Conservation (phyloP, 2,888 invertebrate genomes). For the Drosophila formosana region DNA sequence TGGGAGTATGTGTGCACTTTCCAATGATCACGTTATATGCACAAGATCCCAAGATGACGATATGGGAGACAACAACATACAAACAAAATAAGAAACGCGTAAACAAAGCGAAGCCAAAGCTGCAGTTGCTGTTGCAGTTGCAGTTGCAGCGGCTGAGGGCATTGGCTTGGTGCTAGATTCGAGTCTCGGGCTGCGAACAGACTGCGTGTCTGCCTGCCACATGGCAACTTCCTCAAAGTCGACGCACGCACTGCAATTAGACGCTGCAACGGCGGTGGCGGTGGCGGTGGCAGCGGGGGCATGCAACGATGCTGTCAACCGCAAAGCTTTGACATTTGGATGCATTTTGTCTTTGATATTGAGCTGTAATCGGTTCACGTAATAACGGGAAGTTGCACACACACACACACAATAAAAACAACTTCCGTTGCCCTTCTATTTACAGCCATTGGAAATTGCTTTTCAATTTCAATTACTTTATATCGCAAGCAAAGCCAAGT, state of each 20-base stretch:
- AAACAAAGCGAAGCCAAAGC: constrained; percentile 24
- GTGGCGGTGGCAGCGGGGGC: neutral
- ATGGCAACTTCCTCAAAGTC: constrained; percentile 54
- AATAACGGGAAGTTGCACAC: constrained; percentile 55
- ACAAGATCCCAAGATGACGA: constrained; percentile 24
- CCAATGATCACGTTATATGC: constrained; percentile 41
- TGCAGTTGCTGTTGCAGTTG: constrained; percentile 29
- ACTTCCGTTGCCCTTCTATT: constrained; percentile 31
- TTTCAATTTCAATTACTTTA: constrained; percentile 2
- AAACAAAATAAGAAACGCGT: neutral
- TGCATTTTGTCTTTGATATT: constrained; percentile 59
- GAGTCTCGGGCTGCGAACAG: constrained; percentile 17
- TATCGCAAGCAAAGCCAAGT: neutral
- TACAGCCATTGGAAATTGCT: neutral
- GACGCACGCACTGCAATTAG: constrained; percentile 32
- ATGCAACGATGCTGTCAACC: constrained; percentile 39
- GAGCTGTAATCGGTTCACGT: constrained; percentile 47
- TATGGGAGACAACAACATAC: neutral
- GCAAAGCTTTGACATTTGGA: constrained; percentile 57
- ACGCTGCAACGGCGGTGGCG: neutral
- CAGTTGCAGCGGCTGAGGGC: constrained; percentile 36
- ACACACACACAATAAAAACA: constrained; percentile 20
- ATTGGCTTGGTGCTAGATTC: constrained; percentile 31
- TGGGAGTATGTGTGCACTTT: constrained; percentile 41
- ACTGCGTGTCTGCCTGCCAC: constrained; percentile 13